Evolutionary conservation across 1,140 invertebrate genomes (phyloP), one percentile per base, ranked within the genome.

Genomic region (Zaprionus taronus): DNA sequence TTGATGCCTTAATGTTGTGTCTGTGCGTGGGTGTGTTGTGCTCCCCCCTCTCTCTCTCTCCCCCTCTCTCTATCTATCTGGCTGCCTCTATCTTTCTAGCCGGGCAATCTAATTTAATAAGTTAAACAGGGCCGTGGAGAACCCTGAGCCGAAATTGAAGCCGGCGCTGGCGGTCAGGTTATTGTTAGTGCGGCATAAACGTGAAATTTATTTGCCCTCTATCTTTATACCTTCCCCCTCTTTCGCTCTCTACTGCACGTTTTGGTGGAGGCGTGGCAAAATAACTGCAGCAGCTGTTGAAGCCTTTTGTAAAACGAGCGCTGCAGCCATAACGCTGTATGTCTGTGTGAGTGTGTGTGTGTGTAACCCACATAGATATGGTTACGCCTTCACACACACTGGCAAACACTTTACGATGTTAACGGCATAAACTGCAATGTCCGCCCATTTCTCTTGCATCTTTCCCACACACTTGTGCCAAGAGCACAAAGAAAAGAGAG

Each of bases 351-450:
- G 36, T 69, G 15, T 20, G 34, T 20, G 41, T 62, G 22, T 49
- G 24, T 31, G 15, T 49, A 49, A 49, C 47, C 47, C 47, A 49
- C 47, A 49, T 20, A 49, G 47, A 20, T 51, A 51, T 22, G 47
- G 47, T 51, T 22, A 47, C 53, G 66, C 38, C 26, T 24, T 36
- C 49, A 76, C 70, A 79, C 60, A 67, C 58, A 60, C 58, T 53
- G 63, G 55, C 81, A 83, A 77, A 83, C 77, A 77, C 75, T 85
- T 85, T 85, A 85, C 79, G 80, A 83, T 72, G 76, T 76, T 79
- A 82, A 76, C 80, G 67, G 74, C 63, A 26, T 66, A 71, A 81
- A 75, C 68, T 75, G 79, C 74, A 78, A 77, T 69, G 71, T 70
- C 51, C 49, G 41, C 64, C 66, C 22, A 53, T 51, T 6, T 15